Evolutionary conservation across 1,140 invertebrate species (phyloP), one percentile per base, ranked within the genome.

Genomic region (Pogonomyrmex californicus): DNA sequence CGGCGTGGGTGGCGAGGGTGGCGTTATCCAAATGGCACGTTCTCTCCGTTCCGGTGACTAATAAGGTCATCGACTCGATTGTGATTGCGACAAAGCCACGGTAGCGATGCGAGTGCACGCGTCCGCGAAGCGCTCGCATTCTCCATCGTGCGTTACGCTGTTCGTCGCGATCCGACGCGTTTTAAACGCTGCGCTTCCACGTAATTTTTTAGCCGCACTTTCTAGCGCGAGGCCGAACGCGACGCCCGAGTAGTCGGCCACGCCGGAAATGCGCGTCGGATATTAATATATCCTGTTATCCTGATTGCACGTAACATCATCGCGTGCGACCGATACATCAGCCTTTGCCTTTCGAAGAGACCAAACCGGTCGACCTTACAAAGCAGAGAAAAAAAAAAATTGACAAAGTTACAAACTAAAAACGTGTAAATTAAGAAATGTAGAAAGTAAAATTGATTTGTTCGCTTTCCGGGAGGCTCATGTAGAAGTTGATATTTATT

Each of bases 41-140:
- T 17, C 54, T 33, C 23, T 65, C 60, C 62, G 56, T 71, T 76
- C 76, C 76, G 44, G 4, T 54, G 54, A 83, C 68, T 73, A 83
- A 83, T 75, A 60, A 83, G 68, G 79, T 12, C 79, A 83, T 83
- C 79, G 68, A 75, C 79, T 41, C 41, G 66, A 75, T 60, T 58
- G 54, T 54, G 47, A 79, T 63, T 49, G 63, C 65, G 78, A 81
- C 68, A 83, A 83, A 83, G 68, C 54, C 36, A 54, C 23, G 47
- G 49, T 33, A 36, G 78, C 65, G 63, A 73, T 73, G 79, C 41
- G 68, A 73, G 33, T 23, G 41, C 41, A 75, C 68, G 51, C 79
- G 54, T 73, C 49, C n/a, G 30, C 30, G 33, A 56, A 44, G 36
- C 47, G 23, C 38, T 36, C 14, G 17, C 54, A 38, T 82, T 47